Percentiles rank a stretch among this genome's conserved stretches.
These are phyloP conservation scores for Tenthredo livida DNA, from an alignment of 2,888 invertebrate species.

Conservation along the genomic window DNA sequence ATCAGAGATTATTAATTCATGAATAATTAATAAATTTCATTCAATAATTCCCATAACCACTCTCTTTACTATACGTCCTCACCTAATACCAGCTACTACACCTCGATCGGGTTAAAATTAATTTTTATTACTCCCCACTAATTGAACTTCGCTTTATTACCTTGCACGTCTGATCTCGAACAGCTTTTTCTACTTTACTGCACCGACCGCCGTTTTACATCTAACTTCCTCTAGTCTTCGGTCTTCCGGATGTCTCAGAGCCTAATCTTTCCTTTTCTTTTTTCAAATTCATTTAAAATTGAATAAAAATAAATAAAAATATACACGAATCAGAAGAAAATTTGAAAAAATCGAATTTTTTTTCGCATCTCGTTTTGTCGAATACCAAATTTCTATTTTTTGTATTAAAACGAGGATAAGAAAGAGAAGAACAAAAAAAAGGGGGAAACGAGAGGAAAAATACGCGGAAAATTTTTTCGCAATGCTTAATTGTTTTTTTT, in stretches of 20 bases:
- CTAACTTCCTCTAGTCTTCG: background rate
- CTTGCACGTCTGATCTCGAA: background rate
- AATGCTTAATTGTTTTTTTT: background rate
- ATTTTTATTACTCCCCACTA: background rate
- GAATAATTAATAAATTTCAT: conserved; percentile 5
- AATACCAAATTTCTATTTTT: background rate
- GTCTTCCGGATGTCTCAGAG: background rate
- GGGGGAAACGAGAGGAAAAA: background rate
- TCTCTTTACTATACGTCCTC: background rate
- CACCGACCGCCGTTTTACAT: background rate
- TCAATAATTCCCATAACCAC: background rate
- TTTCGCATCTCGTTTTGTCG: too few relatives aligned
- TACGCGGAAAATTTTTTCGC: background rate
- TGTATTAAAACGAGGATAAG: background rate
- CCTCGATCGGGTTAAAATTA: background rate
- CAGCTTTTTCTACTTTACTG: background rate
- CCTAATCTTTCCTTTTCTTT: background rate
- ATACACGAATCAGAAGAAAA: too few relatives aligned
- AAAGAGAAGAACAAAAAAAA: background rate
- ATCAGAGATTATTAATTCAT: background rate
- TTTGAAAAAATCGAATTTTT: background rate
- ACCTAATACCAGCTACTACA: background rate
- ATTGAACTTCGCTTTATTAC: background rate
- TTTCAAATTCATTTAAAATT: background rate
- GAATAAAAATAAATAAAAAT: too few relatives aligned